Base-by-base conservation (phyloP, 2,888 invertebrate species). In the Hydraecia micacea region DNA sequence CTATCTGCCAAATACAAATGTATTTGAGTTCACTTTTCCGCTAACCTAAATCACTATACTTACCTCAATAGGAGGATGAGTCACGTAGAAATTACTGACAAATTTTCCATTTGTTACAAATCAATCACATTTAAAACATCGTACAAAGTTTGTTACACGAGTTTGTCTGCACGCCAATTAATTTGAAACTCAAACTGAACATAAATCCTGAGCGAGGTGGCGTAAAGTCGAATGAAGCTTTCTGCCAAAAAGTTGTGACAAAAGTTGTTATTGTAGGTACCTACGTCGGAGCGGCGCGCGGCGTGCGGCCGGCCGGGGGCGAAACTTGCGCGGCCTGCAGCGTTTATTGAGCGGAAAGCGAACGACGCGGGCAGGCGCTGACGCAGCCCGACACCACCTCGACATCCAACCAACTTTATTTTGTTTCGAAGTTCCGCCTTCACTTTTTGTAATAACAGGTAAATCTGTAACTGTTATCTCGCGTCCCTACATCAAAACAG, bases 321-420 rank as follows among this genome's bases (percentile, higher is more conserved):
- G 80, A 83, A 91, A 91, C 89, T 92, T 90, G 89, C 86, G 86
- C 87, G 88, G 89, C 88, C 85, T 85, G 88, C 88, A 75, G 85
- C 92, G 89, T 92, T 92, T 93, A 94, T 94, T 93, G 93, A 90
- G 92, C 92, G 92, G 91, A 93, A 93, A 92, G 90, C 89, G 88
- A 89, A 83, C 84, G 88, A 84, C 80, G 81, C 76, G 79, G 77
- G 81, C 70, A 66, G 77, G 77, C 76, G 80, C 86, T 81, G 81
- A 84, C 86, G 87, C 79, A 80, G 81, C 70, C 84, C 83, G 85
- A 83, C 81, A 85, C 87, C 86, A 81, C 79, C 86, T 85, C 84
- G 75, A n/a, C n/a, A n/a, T n/a, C 90, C 89, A 88, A 85, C 89
- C 87, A 93, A 94, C 92, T 93, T 94, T 90, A 88, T 90, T 89